Evolutionary conservation across 2,888 invertebrate genomes (phyloP), one percentile per base, ranked within the genome.

Genomic region (Luperina testacea): DNA sequence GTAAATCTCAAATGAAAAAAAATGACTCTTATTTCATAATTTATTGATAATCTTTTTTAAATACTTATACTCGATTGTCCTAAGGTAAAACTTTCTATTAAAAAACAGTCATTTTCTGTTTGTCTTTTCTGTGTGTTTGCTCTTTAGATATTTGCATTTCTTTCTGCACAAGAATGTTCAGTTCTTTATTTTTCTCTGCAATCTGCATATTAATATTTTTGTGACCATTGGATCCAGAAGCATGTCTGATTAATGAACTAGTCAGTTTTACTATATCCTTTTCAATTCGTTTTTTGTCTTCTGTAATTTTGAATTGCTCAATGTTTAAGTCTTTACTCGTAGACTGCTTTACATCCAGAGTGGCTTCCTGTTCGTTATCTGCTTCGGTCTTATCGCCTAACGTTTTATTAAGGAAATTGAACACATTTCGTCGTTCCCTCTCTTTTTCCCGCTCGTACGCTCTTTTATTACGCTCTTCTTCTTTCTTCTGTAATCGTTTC

Each of bases 61-160:
- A 84, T 84, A 83, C 48, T 27, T 68, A 59, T 32, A 68, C 1
- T 67, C 8, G 0, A 71, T 51, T 72, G 13, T n/a, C 27, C 45
- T 85, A 72, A 24, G 20, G 11, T 59, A 48, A 65, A 53, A 32
- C 1, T n/a, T 20, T 24, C 13, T 32, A 32, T 92, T 97, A 98
- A 97, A 98, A 98, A 87, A 98, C 97, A 68, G 98, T 97, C 95
- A 98, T 97, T 95, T 98, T 98, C 88, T 97, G 97, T 92, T 98
- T 98, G 91, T 98, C 98, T 87, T 97, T 98, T 84, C 98, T 97
- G 69, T 97, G 97, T 88, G 96, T 97, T 91, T 98, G 98, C 94
- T 98, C 98, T 83, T 97, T 97, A 67, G 97, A 94, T 79, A 98
- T 97, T 88, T 97, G 97, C 72, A 94, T 97, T 84, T 98, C 98